These are phyloP conservation scores for Phoxinus phoxinus DNA, from an alignment of 2,113 vertebrate genomes.

Conservation along the genomic window DNA sequence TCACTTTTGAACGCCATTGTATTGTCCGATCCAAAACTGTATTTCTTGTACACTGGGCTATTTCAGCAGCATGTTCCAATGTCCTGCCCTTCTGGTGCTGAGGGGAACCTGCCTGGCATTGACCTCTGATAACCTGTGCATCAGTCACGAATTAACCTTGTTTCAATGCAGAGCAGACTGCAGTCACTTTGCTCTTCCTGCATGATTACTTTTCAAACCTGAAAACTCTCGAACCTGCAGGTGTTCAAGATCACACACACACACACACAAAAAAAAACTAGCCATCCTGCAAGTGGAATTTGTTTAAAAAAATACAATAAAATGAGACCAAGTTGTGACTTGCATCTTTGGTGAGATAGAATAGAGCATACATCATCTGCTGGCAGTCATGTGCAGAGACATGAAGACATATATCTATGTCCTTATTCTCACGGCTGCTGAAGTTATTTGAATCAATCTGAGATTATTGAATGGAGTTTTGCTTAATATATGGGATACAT, in stretches of 20 bases:
- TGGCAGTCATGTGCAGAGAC: not conserved
- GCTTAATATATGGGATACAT: not conserved
- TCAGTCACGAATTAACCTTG: not conserved
- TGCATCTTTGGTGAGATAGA: not conserved
- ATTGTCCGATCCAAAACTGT: not conserved
- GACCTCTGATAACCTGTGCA: not conserved
- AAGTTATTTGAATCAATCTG: not conserved
- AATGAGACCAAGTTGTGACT: not conserved
- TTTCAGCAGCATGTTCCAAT: not conserved
- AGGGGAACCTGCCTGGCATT: not conserved
- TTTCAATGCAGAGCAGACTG: not conserved
- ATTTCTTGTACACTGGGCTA: not conserved
- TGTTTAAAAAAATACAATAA: not conserved
- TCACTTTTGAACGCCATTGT: too few relatives aligned
- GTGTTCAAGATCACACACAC: not conserved
- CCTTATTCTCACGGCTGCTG: not conserved
- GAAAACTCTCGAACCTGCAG: not conserved
- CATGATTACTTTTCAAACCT: not conserved
- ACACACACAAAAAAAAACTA: not conserved
- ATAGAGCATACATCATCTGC: constrained; percentile 21
- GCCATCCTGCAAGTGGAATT: not conserved
- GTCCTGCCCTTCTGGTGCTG: constrained; percentile 22
- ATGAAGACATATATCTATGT: not conserved
- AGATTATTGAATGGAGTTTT: not conserved
- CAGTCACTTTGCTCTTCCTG: not conserved